A percentile compares a stretch with the other conserved stretches of the same genome.
Evolutionary conservation across 2,113 vertebrate genomes (phyloP).

Genomic region (Orthonyx spaldingii): DNA sequence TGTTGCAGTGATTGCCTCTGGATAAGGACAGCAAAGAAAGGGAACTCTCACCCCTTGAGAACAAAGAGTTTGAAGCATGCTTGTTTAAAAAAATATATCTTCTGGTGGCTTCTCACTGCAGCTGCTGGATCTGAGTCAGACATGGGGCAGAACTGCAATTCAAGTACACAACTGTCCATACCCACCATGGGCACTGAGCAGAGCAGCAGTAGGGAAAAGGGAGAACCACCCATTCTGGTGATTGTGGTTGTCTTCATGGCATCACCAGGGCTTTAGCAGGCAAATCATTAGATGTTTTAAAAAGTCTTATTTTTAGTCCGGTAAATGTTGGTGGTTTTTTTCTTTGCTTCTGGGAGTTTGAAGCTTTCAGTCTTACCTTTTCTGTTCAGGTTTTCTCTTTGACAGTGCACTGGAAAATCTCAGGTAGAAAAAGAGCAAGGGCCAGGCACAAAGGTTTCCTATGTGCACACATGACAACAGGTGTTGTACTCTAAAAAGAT

Average conservation of each 20-base stretch:
- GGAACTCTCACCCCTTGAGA: background rate
- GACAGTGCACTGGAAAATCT: background rate
- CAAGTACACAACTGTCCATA: rapidly evolving
- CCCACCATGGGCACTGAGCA: background rate
- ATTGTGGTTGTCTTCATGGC: background rate
- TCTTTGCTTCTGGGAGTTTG: background rate
- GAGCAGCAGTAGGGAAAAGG: background rate
- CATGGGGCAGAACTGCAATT: background rate
- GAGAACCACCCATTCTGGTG: background rate
- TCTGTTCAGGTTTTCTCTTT: background rate
- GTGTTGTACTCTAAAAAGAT: background rate
- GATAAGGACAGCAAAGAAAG: background rate
- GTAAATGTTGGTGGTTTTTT: background rate
- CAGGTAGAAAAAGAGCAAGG: background rate
- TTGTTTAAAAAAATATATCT: background rate
- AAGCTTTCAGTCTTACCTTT: background rate
- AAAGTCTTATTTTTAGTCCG: background rate
- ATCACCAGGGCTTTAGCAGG: background rate
- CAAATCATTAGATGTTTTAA: background rate
- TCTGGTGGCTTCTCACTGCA: background rate
- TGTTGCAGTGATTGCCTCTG: background rate
- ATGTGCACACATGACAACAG: rapidly evolving
- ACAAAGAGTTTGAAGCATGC: background rate
- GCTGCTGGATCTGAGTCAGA: background rate
- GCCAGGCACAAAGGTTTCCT: background rate